Evolutionary conservation across 2,113 vertebrate species (phyloP).

Genomic region (Scolopax mira): DNA sequence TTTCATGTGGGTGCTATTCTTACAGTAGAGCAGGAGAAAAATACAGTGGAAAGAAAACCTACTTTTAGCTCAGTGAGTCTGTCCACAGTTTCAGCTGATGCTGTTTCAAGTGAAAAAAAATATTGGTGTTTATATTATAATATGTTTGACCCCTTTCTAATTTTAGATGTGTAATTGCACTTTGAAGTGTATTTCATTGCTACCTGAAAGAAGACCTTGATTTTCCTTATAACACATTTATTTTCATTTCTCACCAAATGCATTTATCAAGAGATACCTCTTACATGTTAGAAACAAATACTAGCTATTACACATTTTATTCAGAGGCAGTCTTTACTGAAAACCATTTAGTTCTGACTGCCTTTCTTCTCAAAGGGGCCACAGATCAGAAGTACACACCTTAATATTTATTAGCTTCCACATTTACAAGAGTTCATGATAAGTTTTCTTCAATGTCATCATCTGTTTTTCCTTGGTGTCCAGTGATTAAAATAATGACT

Average conservation of each 20-base stretch:
- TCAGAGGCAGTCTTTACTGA: background rate
- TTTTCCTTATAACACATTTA: background rate
- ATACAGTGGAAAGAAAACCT: background rate
- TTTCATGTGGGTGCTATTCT: background rate
- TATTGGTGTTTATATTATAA: background rate
- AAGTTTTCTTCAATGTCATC: background rate
- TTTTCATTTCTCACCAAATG: background rate
- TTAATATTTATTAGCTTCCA: background rate
- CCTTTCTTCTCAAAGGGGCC: background rate
- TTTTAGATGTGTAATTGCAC: background rate
- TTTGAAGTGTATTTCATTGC: background rate
- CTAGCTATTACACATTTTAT: background rate
- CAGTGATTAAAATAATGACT: background rate
- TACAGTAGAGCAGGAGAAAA: background rate
- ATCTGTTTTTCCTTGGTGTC: background rate
- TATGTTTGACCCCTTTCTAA: background rate
- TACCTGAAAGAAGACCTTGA: background rate
- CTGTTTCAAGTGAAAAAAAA: background rate
- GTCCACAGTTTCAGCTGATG: background rate
- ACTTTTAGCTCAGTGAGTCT: background rate
- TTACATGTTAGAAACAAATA: background rate
- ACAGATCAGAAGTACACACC: background rate
- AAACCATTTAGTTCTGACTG: background rate
- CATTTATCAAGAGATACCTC: background rate
- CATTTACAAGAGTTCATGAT: background rate